These are phyloP conservation scores for Danio kyathit DNA, from an alignment of 2,797 vertebrate genomes.

Conservation along the genomic window DNA sequence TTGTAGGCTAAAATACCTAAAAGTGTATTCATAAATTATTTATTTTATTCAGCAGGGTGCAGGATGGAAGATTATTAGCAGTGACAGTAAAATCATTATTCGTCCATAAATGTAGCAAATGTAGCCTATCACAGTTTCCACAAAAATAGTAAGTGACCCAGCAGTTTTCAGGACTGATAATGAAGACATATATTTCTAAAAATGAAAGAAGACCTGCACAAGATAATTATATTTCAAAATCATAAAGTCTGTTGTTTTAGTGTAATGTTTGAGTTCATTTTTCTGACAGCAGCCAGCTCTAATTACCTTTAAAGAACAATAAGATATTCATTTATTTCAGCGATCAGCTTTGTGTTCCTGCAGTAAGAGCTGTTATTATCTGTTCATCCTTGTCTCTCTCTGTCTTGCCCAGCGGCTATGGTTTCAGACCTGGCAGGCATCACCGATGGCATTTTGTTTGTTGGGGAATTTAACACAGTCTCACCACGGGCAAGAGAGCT, in stretches of 20 bases:
- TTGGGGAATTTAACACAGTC: conserved; percentile 40
- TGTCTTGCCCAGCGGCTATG: conserved; percentile 14
- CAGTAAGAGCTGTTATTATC: conserved; percentile 9
- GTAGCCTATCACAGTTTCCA: too few species aligned
- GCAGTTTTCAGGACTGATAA: too few species aligned
- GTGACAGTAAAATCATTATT: too few species aligned
- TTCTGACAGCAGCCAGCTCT: background rate
- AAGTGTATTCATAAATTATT: too few species aligned
- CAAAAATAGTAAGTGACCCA: too few species aligned
- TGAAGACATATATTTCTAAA: too few species aligned
- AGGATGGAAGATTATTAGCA: too few species aligned
- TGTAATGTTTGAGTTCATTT: background rate
- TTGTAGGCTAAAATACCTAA: too few species aligned
- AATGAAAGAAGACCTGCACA: too few species aligned
- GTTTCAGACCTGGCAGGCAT: conserved; percentile 35
- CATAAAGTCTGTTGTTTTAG: background rate
- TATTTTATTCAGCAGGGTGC: too few species aligned
- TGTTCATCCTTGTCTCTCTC: background rate
- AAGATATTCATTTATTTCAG: background rate
- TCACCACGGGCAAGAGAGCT: conserved; percentile 21
- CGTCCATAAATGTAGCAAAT: too few species aligned
- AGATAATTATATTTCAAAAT: background rate
- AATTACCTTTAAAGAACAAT: background rate
- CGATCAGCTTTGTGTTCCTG: background rate
- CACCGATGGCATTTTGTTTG: conserved; percentile 55